Conservation (phyloP, 2,888 invertebrate species). For the Leucozona laternaria region DNA sequence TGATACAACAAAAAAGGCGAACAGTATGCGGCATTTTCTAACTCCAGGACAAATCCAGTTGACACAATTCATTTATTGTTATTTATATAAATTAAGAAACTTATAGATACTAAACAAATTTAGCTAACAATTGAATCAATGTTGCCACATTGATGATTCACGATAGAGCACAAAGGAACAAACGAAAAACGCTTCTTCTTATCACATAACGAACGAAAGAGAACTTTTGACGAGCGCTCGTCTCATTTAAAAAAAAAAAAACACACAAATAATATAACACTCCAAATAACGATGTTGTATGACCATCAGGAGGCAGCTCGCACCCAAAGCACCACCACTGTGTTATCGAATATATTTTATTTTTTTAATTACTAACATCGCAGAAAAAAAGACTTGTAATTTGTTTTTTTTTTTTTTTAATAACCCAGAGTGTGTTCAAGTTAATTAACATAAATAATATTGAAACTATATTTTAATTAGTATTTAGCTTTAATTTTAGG, state of each 20-base stretch:
- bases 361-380: constrained; percentile 29
- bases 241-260: constrained; percentile 16
- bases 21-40: constrained; percentile 53
- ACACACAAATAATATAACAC: not conserved
- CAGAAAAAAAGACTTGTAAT: constrained; percentile 59
- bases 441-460: constrained; percentile 19
- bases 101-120: constrained; percentile 19
- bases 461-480: constrained; percentile 9
- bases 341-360: constrained; percentile 47
- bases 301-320: constrained; percentile 62
- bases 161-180: constrained; percentile 56
- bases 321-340: constrained; percentile 74
- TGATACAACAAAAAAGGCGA: constrained; percentile 22
- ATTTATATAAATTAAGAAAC: constrained; percentile 56
- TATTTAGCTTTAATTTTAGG: constrained; percentile 36
- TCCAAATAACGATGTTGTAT: constrained; percentile 44
- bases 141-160: constrained; percentile 51
- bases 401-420: constrained; percentile 11
- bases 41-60: constrained; percentile 59
- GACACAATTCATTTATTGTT: constrained; percentile 60
- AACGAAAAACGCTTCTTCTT: constrained; percentile 15
- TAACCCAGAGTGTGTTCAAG: constrained; percentile 58
- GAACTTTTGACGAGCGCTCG: constrained; percentile 48
- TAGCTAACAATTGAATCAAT: constrained; percentile 53
- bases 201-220: not conserved